Percentiles rank a stretch among this genome's conserved stretches.
Evolutionary conservation across 2,888 invertebrate genomes (phyloP).

Genomic region (Lamellibrachia columna): DNA sequence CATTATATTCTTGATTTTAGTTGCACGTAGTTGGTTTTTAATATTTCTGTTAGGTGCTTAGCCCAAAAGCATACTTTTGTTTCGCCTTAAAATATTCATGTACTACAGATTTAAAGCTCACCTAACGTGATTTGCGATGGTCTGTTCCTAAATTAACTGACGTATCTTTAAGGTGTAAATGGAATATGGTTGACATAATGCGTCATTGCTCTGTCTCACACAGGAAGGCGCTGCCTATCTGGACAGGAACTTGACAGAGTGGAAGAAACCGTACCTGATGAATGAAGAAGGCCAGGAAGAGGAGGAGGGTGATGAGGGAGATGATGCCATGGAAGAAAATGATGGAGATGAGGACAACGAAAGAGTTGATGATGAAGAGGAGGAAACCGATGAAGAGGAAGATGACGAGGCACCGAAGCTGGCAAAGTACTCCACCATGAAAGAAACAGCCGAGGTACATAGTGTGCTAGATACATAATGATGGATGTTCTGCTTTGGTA

Average conservation of each 20-base stretch:
- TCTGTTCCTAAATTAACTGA: too few relatives aligned
- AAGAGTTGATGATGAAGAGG: background rate
- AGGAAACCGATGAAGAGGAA: conserved; percentile 21
- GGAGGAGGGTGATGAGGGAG: background rate
- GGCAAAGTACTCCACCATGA: conserved; percentile 58
- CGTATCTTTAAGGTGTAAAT: too few relatives aligned
- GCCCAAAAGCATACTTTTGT: too few relatives aligned
- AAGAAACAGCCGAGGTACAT: conserved; percentile 59
- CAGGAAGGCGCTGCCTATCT: conserved; percentile 41
- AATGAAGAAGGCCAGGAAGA: conserved; percentile 25
- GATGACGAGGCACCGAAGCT: conserved; percentile 42
- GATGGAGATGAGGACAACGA: background rate
- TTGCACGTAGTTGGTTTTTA: too few relatives aligned
- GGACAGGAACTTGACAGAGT: conserved; percentile 42
- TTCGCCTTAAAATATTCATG: too few relatives aligned
- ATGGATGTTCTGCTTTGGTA: background rate
- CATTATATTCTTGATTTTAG: too few relatives aligned
- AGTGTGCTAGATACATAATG: background rate
- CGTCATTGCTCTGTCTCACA: too few relatives aligned
- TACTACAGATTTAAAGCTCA: too few relatives aligned
- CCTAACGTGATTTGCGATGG: too few relatives aligned
- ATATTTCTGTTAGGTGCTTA: too few relatives aligned
- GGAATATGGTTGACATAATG: too few relatives aligned
- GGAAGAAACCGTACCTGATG: conserved; percentile 44
- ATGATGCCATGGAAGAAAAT: background rate